Evolutionary conservation across 2,797 vertebrate species (phyloP), one percentile per base, ranked within the genome.

Genomic region (Serranus cabrilla): DNA sequence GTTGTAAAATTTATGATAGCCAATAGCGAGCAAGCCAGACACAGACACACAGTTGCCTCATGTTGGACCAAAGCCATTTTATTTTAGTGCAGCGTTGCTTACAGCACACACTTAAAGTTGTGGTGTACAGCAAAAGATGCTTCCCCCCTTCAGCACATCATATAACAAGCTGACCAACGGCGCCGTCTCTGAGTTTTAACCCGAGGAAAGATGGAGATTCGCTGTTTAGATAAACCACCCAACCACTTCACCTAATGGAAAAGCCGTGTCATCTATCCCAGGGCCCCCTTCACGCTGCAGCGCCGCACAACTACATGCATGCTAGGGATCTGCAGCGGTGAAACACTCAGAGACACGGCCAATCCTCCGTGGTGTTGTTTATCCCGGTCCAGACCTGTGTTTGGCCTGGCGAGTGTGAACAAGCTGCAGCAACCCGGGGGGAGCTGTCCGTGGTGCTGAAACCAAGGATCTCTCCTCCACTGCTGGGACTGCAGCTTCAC

Each of bases 401-500:
- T 75, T 78, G 67, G 50, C 59, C 52, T 69, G 66, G 56, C 2
- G 9, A 74, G 81, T 82, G 76, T 75, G 80, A 89, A 83, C 79
- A 82, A 72, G 78, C 65, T 54, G 65, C 49, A 50, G 75, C 52
- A n/a, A 78, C 84, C 73, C 59, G 0, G 7, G 5, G 76, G 84
- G 91, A 92, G 70, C 89, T 91, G 88, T 89, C 91, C 74, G 0
- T 11, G 76, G 91, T 88, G 68, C 90, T 90, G 85, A 91, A 91
- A 87, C 54, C 74, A 18, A 27, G 0, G 31, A 39, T 54, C 50
- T 27, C 42, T 50, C 3, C 49, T 49, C 49, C 5, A 3, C 77
- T 51, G 58, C 55, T 27, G 71, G 23, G 71, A 58, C 34, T 11
- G n/a, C 39, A 25, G 56, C 37, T 17, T 18, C 64, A 42, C 59